These are phyloP conservation scores for Microhierax caerulescens DNA, from an alignment of 2,797 vertebrate genomes.

Conservation along the genomic window DNA sequence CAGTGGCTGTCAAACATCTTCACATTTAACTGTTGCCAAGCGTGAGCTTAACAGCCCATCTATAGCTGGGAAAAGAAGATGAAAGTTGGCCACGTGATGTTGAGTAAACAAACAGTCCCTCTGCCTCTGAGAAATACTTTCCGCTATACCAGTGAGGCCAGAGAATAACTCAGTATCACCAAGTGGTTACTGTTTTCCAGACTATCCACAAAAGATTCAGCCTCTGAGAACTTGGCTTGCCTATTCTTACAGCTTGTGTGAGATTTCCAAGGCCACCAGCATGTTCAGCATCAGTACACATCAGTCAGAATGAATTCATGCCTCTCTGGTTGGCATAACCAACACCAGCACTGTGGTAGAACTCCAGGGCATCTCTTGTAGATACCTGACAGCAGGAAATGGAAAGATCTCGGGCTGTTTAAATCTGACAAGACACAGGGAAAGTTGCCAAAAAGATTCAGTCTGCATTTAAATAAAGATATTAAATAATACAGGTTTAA, in stretches of 20 bases:
- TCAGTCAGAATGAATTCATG: neutral
- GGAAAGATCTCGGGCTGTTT: neutral
- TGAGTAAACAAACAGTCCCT: conserved; percentile 31
- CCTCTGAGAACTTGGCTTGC: neutral
- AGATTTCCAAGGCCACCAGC: neutral
- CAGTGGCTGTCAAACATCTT: conserved; percentile 44
- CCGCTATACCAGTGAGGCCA: neutral
- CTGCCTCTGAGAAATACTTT: conserved; percentile 30
- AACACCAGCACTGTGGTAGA: neutral
- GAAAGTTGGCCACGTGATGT: neutral
- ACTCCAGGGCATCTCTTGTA: neutral
- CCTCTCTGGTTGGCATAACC: neutral
- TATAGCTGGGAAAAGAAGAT: conserved; percentile 48
- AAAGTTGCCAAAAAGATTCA: neutral
- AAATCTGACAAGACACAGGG: neutral
- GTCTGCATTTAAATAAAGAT: neutral
- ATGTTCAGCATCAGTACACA: neutral
- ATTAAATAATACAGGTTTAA: neutral
- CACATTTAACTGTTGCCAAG: conserved; percentile 43
- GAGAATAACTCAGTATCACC: neutral
- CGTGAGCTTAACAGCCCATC: conserved; percentile 8
- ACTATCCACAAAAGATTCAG: neutral
- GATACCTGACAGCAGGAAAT: neutral
- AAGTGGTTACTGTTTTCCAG: conserved; percentile 18
- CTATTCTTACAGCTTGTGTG: neutral